phyloP scores from a whole-genome alignment of 2,113 vertebrate species.

The Indicator maculatus region DNA sequence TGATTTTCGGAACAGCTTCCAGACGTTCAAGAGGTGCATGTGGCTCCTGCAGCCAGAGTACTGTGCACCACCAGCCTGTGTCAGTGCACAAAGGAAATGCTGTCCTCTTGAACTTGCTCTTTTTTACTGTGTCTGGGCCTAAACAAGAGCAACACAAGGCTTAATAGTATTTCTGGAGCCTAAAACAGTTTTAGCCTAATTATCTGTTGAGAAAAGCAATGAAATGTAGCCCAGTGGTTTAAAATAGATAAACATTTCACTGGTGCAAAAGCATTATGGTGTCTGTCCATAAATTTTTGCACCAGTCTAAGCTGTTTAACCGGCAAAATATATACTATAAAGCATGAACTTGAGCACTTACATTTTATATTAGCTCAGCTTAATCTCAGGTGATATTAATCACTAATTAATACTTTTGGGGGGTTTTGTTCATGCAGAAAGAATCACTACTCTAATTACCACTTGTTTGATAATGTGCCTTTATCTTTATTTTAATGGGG shows the following conservation, averaged over 20 bases:
- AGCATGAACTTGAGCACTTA: conserved; percentile 16
- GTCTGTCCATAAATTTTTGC: conserved; percentile 38
- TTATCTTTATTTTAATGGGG: conserved; percentile 73
- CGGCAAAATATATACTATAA: conserved; percentile 41
- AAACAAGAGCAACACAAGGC: not conserved
- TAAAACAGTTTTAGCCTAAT: not conserved
- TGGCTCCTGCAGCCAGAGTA: fast-evolving
- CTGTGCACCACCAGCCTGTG: not conserved
- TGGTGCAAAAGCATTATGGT: conserved; percentile 36
- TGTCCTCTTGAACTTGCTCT: not conserved
- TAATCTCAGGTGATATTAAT: conserved; percentile 74
- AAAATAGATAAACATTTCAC: conserved; percentile 27
- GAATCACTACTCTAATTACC: conserved; percentile 76
- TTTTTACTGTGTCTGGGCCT: not conserved
- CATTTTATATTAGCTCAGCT: conserved; percentile 53
- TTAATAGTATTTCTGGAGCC: not conserved
- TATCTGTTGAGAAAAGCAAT: conserved; percentile 7
- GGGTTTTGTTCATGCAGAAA: conserved; percentile 66
- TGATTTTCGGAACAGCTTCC: not conserved
- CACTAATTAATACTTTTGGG: conserved; percentile 70
- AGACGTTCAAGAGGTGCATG: not conserved
- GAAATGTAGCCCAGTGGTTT: conserved; percentile 1
- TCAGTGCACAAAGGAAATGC: fast-evolving
- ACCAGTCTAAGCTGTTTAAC: conserved; percentile 57
- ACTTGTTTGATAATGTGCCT: conserved; percentile 72